Evolutionary conservation across 2,113 vertebrate genomes (phyloP), one percentile per base, ranked within the genome.

Genomic region (Brachyhypopomus occidentalis): DNA sequence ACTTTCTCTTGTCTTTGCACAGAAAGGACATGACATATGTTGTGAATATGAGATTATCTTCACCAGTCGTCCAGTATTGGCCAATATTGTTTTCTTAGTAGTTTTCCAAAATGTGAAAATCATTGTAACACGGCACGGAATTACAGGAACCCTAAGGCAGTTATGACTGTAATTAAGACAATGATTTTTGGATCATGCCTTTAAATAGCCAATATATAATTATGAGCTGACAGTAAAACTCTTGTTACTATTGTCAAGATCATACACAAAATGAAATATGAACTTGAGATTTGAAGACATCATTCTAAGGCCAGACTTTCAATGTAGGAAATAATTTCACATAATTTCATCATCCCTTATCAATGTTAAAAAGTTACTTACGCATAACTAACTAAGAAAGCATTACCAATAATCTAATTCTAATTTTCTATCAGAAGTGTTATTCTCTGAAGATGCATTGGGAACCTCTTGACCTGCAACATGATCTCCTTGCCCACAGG

Each of bases 381-480:
- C 86, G 82, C 82, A 67, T 22, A 3, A 71, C 81, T 90, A 91
- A 87, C 83, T 88, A 92, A 91, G 88, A 87, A 92, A 90, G 86
- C 89, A 88, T 89, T 87, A 86, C 86, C 87, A 88, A 91, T 88
- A 87, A 88, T 90, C 86, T 88, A n/a, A n/a, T 90, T 88, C n/a
- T n/a, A n/a, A n/a, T 83, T 74, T 63, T 72, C 86, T 84, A 87
- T 91, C 62, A 84, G 85, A 87, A 88, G 80, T 90, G 78, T 85
- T 86, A 64, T 84, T 93, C 89, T 93, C 91, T 72, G 63, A 90
- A 90, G 93, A 92, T 86, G 87, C 88, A 90, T 85, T 76, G 79
- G 84, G 87, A 93, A 93, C 91, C 92, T 94, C 88, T 88, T 93
- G 92, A 93, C 89, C 86, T 78, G 88, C 90, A 87, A 90, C 90